Conservation (phyloP, 2,113 vertebrate genomes). For the Stercorarius parasiticus region DNA sequence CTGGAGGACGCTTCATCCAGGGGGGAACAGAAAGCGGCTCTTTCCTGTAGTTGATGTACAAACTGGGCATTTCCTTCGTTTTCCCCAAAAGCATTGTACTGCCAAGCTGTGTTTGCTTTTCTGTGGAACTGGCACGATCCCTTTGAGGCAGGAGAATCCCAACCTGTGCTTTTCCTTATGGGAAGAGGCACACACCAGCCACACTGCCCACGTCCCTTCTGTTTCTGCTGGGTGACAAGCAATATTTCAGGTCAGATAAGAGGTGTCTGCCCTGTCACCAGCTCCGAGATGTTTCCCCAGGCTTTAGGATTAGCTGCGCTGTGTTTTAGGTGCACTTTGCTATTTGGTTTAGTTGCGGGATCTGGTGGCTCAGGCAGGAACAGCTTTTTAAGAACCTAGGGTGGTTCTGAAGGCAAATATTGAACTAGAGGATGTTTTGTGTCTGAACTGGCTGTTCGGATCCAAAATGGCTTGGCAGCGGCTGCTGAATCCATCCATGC, state of each 20-base stretch:
- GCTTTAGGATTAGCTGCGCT: neutral
- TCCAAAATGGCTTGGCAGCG: neutral
- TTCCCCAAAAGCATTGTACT: neutral
- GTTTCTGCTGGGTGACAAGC: neutral
- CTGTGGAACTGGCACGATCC: neutral
- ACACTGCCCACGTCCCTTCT: fast-evolving
- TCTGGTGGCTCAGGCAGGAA: neutral
- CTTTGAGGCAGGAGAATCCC: neutral
- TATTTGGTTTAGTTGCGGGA: neutral
- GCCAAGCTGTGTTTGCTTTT: neutral
- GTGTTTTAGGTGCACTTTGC: neutral
- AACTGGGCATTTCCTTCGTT: neutral
- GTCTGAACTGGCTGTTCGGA: neutral
- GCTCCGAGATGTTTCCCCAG: neutral
- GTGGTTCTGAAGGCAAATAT: neutral
- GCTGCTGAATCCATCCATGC: neutral
- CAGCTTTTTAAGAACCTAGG: neutral
- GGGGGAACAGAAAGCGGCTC: neutral
- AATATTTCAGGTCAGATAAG: neutral
- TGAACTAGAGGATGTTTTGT: neutral
- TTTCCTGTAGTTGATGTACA: neutral
- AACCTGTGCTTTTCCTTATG: neutral
- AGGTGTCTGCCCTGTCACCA: no score
- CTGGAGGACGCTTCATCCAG: neutral
- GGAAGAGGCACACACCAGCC: neutral